phyloP scores from a whole-genome alignment of 2,113 vertebrate genomes.

The Trichechus manatus region DNA sequence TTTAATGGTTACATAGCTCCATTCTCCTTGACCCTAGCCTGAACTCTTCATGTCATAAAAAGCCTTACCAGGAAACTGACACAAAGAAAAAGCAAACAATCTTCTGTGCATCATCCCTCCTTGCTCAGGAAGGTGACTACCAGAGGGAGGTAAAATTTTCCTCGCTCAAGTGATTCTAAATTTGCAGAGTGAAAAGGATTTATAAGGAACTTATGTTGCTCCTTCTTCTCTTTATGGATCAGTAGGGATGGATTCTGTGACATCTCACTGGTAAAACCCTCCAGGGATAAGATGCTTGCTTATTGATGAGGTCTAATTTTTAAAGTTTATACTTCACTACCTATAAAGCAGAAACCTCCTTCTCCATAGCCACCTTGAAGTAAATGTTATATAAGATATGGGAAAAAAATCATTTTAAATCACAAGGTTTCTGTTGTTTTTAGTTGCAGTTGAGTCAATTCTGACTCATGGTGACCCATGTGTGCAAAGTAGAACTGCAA shows the following conservation, averaged over 20 bases:
- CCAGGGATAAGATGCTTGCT: not conserved
- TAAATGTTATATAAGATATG: not conserved
- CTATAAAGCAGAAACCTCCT: not conserved
- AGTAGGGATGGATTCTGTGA: not conserved
- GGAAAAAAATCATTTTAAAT: not conserved
- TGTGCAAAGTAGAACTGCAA: not conserved
- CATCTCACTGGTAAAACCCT: not conserved
- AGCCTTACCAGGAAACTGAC: not conserved
- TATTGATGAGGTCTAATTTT: conserved; percentile 34
- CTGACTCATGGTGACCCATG: not conserved
- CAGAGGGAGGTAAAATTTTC: not conserved
- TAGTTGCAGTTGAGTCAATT: not conserved
- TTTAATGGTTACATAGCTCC: not conserved
- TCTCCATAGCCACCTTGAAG: not conserved
- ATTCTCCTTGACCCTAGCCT: conserved; percentile 25
- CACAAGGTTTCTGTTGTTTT: not conserved
- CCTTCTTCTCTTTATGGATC: not conserved
- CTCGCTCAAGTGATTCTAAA: conserved; percentile 4
- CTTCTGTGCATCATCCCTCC: not conserved
- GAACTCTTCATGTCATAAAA: conserved; percentile 36
- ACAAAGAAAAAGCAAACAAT: conserved; percentile 47
- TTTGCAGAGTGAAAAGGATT: conserved; percentile 44
- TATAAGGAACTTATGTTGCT: not conserved
- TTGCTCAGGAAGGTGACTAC: conserved; percentile 52
- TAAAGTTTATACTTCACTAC: not conserved